These are phyloP conservation scores for Zoanthus sansibaricus DNA, from an alignment of 92 coral and sea anemone species.

Conservation along the genomic window DNA sequence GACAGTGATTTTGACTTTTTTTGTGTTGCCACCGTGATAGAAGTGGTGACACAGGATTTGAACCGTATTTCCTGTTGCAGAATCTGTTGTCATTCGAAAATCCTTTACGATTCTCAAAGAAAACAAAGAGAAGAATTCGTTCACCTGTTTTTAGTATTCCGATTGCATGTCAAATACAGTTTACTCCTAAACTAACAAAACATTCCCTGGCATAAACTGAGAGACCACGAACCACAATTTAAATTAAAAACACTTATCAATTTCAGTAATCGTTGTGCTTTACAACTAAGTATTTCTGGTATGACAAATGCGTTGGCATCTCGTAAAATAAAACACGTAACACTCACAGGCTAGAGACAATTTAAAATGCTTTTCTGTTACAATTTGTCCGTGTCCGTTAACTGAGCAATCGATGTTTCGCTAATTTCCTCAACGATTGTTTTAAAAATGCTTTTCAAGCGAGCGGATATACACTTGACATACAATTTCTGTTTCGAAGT, in stretches of 20 bases:
- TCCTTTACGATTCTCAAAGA: neutral
- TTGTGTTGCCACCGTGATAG: neutral
- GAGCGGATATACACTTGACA: constrained; percentile 5
- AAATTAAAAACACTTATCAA: neutral
- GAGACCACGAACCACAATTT: neutral
- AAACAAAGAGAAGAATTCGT: neutral
- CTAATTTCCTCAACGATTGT: constrained; percentile 8
- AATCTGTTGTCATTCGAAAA: neutral
- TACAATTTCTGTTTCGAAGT: constrained; percentile 37
- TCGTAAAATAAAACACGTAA: neutral
- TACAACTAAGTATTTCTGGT: constrained; percentile 22
- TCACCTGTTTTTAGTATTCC: neutral
- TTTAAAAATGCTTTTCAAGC: neutral
- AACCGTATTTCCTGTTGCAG: constrained; percentile 35
- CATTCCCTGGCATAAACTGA: constrained; percentile 25
- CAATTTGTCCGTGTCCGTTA: neutral
- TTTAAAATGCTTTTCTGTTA: neutral
- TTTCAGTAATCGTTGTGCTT: constrained; percentile 8
- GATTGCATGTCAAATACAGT: neutral
- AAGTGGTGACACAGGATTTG: neutral
- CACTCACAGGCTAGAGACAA: neutral
- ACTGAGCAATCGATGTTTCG: constrained; percentile 2
- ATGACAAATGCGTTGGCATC: constrained; percentile 18
- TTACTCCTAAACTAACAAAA: neutral
- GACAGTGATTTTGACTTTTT: neutral